Percentiles rank a stretch among this genome's conserved stretches.
These are phyloP conservation scores for Cepaea hortensis DNA, from an alignment of 2,888 invertebrate species.

Conservation along the genomic window DNA sequence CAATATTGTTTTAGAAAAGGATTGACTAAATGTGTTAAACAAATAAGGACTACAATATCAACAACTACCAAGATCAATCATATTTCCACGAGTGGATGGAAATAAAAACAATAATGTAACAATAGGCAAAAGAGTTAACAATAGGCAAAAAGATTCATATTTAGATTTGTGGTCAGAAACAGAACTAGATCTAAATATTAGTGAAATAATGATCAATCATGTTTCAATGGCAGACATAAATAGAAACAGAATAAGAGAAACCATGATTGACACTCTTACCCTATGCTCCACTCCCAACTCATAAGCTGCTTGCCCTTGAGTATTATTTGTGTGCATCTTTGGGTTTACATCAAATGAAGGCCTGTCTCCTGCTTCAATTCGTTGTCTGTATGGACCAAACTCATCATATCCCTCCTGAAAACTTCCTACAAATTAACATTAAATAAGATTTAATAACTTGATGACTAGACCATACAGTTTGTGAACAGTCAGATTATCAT, in stretches of 20 bases:
- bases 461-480: neutral
- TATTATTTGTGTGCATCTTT: neutral
- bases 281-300: conserved; percentile 5
- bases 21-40: too few species aligned
- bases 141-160: too few species aligned
- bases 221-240: neutral
- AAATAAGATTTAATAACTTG: neutral
- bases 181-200: too few species aligned
- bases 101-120: too few species aligned
- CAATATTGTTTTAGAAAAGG: too few species aligned
- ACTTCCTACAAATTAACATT: conserved; percentile 19
- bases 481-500: neutral
- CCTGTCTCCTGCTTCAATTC: conserved; percentile 2
- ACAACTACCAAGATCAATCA: neutral
- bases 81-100: too few species aligned
- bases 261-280: neutral
- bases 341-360: neutral
- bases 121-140: too few species aligned
- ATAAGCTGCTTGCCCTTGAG: conserved; percentile 2
- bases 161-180: too few species aligned
- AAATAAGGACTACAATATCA: too few species aligned
- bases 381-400: conserved; percentile 42
- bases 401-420: conserved; percentile 37
- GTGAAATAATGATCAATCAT: too few species aligned
- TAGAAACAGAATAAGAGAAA: neutral